Conservation (phyloP, 2,888 invertebrate species). For the Xestobium rufovillosum region DNA sequence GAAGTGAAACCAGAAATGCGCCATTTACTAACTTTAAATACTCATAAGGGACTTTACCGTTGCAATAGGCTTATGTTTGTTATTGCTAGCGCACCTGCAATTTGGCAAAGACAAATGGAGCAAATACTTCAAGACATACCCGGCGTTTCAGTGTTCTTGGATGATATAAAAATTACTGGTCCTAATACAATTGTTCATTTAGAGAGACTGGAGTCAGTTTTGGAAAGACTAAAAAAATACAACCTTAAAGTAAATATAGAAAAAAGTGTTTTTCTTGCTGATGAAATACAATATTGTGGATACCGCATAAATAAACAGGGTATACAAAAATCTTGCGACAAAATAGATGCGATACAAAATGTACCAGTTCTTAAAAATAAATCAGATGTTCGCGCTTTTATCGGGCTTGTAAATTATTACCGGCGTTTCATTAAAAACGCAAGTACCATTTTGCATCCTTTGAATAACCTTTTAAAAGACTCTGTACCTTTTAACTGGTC, state of each 20-base stretch:
- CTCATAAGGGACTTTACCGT: conserved; percentile 13
- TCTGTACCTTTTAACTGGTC: not conserved
- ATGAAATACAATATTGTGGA: conserved; percentile 29
- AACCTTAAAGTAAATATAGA: conserved; percentile 27
- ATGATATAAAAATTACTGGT: conserved; percentile 22
- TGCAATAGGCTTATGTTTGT: conserved; percentile 31
- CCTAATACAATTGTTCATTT: conserved; percentile 24
- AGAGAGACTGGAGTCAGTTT: conserved; percentile 23
- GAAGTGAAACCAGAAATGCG: conserved; percentile 29
- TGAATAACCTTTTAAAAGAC: conserved; percentile 19
- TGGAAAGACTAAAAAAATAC: conserved; percentile 22
- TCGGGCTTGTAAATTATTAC: conserved; percentile 34
- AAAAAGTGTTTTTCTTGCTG: conserved; percentile 29
- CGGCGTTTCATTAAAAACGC: conserved; percentile 29
- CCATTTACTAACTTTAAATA: conserved; percentile 31
- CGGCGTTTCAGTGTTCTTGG: conserved; percentile 22
- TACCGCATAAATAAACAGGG: conserved; percentile 31
- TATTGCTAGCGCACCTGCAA: conserved; percentile 31
- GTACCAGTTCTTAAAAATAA: conserved; percentile 24
- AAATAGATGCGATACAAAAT: conserved; percentile 30
- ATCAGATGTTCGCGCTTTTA: conserved; percentile 27
- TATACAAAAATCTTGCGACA: conserved; percentile 29
- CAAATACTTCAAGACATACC: conserved; percentile 25
- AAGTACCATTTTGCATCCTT: conserved; percentile 26
- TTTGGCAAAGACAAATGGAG: conserved; percentile 31